Evolutionary conservation across 2,113 vertebrate species (phyloP).

Genomic region (Struthidea cinerea): DNA sequence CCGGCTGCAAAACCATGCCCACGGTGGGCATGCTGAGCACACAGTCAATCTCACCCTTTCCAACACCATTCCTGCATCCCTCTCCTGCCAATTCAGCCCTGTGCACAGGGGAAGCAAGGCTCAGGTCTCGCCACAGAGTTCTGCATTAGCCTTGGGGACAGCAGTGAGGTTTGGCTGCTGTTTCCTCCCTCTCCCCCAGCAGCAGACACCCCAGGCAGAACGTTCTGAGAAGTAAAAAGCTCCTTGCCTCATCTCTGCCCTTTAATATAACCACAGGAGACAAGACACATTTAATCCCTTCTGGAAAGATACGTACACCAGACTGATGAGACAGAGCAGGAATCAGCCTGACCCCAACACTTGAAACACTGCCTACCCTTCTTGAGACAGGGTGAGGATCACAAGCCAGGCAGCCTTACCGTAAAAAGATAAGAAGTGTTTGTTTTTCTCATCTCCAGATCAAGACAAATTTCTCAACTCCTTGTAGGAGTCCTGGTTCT

Average conservation of each 20-base stretch:
- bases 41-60: background rate
- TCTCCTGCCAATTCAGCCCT: background rate
- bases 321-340: background rate
- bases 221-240: background rate
- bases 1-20: background rate
- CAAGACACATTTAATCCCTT: background rate
- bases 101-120: background rate
- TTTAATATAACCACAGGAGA: conserved; percentile 6
- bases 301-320: background rate
- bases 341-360: background rate
- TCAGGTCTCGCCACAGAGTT: background rate
- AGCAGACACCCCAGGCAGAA: background rate
- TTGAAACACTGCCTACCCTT: background rate
- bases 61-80: background rate
- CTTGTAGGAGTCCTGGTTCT: conserved; percentile 28
- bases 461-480: conserved; percentile 41
- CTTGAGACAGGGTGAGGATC: background rate
- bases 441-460: conserved; percentile 39
- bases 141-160: background rate
- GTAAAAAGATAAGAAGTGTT: conserved; percentile 18
- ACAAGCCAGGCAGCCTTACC: background rate
- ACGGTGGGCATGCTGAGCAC: background rate
- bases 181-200: background rate
- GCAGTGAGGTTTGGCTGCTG: background rate
- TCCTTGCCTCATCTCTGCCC: background rate